phyloP scores from a whole-genome alignment of 2,888 invertebrate genomes.

The Eupithecia insigniata region DNA sequence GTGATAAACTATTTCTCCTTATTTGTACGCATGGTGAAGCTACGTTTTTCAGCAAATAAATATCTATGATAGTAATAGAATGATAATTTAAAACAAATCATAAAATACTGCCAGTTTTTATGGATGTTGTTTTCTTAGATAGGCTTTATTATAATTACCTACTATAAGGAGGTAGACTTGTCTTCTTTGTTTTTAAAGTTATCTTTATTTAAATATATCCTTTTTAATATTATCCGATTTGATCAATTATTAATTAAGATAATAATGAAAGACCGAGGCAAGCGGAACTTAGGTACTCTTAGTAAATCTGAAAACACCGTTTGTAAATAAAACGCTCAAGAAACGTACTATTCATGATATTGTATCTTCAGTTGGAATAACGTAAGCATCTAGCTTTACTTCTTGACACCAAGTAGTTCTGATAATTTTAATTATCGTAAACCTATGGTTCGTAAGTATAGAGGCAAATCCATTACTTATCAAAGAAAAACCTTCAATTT shows the following conservation, averaged over 20 bases:
- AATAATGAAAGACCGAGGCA: background rate
- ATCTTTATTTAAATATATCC: background rate
- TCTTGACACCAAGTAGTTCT: background rate
- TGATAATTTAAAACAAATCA: too few species aligned
- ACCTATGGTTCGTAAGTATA: too few species aligned
- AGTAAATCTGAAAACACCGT: background rate
- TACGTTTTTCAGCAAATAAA: background rate
- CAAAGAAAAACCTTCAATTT: too few species aligned
- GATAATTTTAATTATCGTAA: background rate
- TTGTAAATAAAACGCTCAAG: background rate
- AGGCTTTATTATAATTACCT: background rate
- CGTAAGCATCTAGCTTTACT: background rate
- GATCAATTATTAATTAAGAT: background rate
- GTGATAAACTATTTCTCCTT: conserved; percentile 44
- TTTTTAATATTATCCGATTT: too few species aligned
- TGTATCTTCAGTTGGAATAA: background rate
- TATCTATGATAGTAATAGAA: too few species aligned
- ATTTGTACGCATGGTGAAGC: background rate
- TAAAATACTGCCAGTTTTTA: background rate
- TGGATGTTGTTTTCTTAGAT: background rate
- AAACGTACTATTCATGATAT: background rate
- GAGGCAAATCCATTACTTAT: too few species aligned
- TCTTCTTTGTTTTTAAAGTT: background rate
- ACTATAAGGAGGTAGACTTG: background rate
- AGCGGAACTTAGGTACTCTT: background rate